phyloP scores from a whole-genome alignment of 2,797 vertebrate genomes.

The Aselliscus stoliczkanus region DNA sequence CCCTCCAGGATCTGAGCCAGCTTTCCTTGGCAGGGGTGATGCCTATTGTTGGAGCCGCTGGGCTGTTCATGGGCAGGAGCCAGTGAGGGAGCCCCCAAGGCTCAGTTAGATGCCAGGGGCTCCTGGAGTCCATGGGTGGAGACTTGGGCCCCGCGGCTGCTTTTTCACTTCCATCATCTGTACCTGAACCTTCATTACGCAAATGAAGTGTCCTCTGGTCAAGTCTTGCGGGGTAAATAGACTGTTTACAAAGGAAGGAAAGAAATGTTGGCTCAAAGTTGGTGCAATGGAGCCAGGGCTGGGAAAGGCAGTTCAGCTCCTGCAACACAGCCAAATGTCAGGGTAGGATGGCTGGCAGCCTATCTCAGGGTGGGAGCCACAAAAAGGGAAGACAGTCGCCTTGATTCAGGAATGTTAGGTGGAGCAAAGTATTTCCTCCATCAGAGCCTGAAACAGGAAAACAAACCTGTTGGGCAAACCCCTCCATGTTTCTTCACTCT shows the following conservation, averaged over 20 bases:
- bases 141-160: not conserved
- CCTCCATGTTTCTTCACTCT: not conserved
- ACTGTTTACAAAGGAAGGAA: conserved; percentile 16
- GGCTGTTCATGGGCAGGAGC: not conserved
- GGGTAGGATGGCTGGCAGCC: not conserved
- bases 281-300: not conserved
- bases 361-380: not conserved
- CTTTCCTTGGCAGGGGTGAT: conserved; percentile 35
- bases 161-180: not conserved
- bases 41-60: conserved; percentile 19
- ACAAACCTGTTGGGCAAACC: not conserved
- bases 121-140: not conserved
- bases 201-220: conserved; percentile 6
- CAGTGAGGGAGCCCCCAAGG: not conserved
- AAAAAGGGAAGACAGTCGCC: not conserved
- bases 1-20: conserved; percentile 20
- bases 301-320: not conserved
- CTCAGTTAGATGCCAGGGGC: not conserved
- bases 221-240: not conserved
- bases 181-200: not conserved
- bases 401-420: not conserved
- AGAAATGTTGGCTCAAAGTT: not conserved
- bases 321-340: not conserved
- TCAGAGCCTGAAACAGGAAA: conserved; percentile 32
- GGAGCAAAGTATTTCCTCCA: conserved; percentile 8